A percentile compares a stretch with the other conserved stretches of the same genome.
These are phyloP conservation scores for Chrysocyon brachyurus DNA, from an alignment of 2,797 vertebrate genomes.

Conservation along the genomic window DNA sequence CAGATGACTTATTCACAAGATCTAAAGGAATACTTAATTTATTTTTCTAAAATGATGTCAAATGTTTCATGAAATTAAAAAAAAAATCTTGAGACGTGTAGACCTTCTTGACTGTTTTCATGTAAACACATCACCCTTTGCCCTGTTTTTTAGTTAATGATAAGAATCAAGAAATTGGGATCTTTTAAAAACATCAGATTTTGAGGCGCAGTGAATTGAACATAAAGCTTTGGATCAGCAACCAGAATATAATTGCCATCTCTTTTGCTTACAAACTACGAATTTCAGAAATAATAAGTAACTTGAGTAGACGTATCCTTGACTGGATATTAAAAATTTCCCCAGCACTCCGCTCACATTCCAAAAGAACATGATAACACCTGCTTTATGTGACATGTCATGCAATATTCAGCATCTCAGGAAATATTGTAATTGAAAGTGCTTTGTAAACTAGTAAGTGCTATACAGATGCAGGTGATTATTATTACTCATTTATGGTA, in stretches of 20 bases:
- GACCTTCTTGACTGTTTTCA: neutral
- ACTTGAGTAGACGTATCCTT: neutral
- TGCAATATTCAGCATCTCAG: neutral
- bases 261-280: neutral
- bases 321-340: neutral
- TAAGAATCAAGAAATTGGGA: neutral
- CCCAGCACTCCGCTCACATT: neutral
- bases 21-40: neutral
- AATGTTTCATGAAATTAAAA: constrained; percentile 50
- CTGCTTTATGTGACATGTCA: neutral
- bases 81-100: neutral
- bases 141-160: neutral
- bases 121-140: neutral
- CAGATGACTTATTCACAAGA: neutral
- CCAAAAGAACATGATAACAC: neutral
- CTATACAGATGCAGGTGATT: neutral
- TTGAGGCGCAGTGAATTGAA: neutral
- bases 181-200: neutral
- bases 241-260: neutral
- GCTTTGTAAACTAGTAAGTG: neutral
- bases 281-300: neutral
- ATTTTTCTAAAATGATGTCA: neutral
- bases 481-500: neutral
- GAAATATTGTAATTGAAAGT: neutral
- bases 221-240: neutral